Percentiles rank a stretch among this genome's conserved stretches.
phyloP scores from a whole-genome alignment of 1,140 invertebrate genomes.

The Chironomus tepperi region DNA sequence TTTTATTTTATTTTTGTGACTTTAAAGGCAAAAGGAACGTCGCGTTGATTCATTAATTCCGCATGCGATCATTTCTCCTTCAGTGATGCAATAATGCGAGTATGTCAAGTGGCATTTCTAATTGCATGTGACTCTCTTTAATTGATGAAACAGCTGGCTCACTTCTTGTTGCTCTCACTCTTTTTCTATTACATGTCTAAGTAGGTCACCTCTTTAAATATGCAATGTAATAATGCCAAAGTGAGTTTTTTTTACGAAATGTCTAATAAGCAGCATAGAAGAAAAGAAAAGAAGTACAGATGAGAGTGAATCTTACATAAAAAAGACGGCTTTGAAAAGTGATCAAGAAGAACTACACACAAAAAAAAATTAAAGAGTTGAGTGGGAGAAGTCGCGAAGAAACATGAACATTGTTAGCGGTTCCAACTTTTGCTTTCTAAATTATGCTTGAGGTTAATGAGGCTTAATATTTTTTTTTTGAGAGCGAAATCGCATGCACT shows the following conservation, averaged over 20 bases:
- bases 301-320: not conserved
- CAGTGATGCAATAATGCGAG: not conserved
- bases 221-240: not conserved
- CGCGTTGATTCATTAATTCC: not conserved
- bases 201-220: constrained; percentile 21
- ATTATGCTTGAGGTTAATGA: too few species aligned
- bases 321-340: not conserved
- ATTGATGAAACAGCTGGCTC: constrained; percentile 8
- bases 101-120: not conserved
- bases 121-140: not conserved
- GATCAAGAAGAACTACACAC: not conserved
- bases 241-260: not conserved
- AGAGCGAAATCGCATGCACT: too few species aligned
- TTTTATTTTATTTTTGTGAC: not conserved
- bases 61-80: not conserved
- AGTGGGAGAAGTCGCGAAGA: not conserved
- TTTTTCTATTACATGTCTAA: not conserved
- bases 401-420: too few species aligned
- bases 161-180: not conserved
- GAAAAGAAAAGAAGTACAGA: not conserved
- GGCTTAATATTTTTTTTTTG: too few species aligned
- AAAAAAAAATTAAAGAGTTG: not conserved
- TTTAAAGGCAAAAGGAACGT: not conserved
- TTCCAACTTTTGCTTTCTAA: too few species aligned
- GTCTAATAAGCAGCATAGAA: not conserved